Base-by-base conservation (phyloP, 2,797 vertebrate genomes). In the Luscinia luscinia region DNA sequence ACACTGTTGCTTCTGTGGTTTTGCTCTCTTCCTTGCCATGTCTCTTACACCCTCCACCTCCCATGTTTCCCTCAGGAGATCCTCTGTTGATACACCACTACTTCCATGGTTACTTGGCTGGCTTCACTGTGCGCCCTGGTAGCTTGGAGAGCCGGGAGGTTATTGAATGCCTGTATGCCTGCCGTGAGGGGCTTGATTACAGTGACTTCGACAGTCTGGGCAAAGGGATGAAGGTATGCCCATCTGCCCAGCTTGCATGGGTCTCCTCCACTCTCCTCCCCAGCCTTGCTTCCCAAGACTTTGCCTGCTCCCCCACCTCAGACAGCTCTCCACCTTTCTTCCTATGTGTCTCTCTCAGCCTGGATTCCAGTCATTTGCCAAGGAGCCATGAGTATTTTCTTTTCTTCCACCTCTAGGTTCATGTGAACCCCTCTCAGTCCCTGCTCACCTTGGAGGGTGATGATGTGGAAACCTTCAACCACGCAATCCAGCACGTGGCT, bases 121-220 rank as follows among this genome's bases (percentile, higher is more conserved):
- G 99, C 90, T 98, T 99, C 97, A 99, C 99, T 81, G 98, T 99
- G 94, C 99, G 99, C 84, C 98, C 99, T 41, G 99, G 99, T 87
- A 99, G 98, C 82, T 98, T 99, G 97, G 99, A 99, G 97, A 99
- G 99, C 90, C 99, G 99, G 94, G 99, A 99, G 90, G 99, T 99
- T 97, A 99, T 99, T 96, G 99, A 99, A 98, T 99, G 99, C 97
- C 98, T 99, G 82, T 99, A 99, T 84, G 99, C 99, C 97, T 99
- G 99, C 98, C 98, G 99, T 97, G 99, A 99, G 98, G 99, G 99
- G 67, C 98, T 99, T 96, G 99, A 99, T 98, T 99, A 99, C 72
- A 99, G 99, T 94, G 99, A 99, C 98, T 98, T 99, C 96, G 99
- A 99, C 98, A 99, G 99, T 92, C 97, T 99, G 96, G 99, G 99